These are phyloP conservation scores for Nothura maculosa DNA, from an alignment of 2,797 vertebrate genomes.

Conservation along the genomic window DNA sequence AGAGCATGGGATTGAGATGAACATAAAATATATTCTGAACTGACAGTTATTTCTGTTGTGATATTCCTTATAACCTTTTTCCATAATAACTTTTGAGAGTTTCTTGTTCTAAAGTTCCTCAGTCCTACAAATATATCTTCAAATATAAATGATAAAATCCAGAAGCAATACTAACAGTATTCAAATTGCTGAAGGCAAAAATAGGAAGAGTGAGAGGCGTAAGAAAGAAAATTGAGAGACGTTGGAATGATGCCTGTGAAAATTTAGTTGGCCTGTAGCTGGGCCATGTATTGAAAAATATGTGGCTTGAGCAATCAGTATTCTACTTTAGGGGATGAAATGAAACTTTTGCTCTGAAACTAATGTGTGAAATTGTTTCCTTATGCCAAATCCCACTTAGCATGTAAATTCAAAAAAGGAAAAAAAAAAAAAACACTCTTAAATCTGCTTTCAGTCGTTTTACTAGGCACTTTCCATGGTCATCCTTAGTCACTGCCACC, in stretches of 20 bases:
- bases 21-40: background rate
- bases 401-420: background rate
- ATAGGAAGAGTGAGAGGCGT: slow-evolving; percentile 4
- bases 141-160: background rate
- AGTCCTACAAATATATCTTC: background rate
- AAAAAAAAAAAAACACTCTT: background rate
- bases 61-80: background rate
- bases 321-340: slow-evolving; percentile 14
- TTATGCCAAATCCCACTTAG: background rate
- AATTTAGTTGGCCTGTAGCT: slow-evolving; percentile 22
- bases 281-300: background rate
- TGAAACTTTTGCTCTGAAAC: slow-evolving; percentile 28
- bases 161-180: background rate
- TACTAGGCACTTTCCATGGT: background rate
- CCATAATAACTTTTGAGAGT: background rate
- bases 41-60: background rate
- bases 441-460: background rate
- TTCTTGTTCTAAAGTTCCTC: background rate
- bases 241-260: slow-evolving; percentile 1
- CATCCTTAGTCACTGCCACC: background rate
- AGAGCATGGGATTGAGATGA: background rate
- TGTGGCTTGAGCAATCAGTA: background rate
- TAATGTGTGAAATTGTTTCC: slow-evolving; percentile 9
- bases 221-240: slow-evolving; percentile 39
- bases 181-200: slow-evolving; percentile 44